Percentiles rank a stretch among this genome's conserved stretches.
phyloP scores from a whole-genome alignment of 2,888 invertebrate genomes.

The Calameuta idolon region DNA sequence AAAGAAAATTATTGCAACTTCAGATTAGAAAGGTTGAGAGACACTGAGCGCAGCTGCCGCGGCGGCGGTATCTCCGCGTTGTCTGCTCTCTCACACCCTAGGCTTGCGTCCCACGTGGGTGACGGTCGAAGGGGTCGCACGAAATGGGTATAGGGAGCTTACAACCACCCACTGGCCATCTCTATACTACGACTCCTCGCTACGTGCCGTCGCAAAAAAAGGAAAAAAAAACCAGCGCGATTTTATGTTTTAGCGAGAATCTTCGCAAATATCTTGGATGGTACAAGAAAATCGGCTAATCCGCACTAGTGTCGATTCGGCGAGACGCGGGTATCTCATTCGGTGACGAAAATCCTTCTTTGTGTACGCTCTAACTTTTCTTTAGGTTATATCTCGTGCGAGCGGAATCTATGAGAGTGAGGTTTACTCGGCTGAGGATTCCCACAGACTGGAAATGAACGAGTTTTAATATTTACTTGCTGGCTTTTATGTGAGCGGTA shows the following conservation, averaged over 20 bases:
- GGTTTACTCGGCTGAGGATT: not conserved
- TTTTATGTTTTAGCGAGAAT: not conserved
- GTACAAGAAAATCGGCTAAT: not conserved
- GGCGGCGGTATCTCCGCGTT: slow-evolving; percentile 60
- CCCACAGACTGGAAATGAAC: not conserved
- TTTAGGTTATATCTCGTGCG: not conserved
- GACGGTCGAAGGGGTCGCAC: slow-evolving; percentile 65
- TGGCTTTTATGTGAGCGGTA: not conserved
- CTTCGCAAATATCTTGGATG: not conserved
- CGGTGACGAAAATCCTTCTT: not conserved
- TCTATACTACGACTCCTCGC: slow-evolving; percentile 9
- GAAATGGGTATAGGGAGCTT: slow-evolving; percentile 43
- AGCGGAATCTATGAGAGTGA: not conserved
- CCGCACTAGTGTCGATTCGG: not conserved
- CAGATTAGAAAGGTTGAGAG: slow-evolving; percentile 45
- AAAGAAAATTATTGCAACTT: not conserved
- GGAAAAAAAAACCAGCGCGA: slow-evolving; percentile 7
- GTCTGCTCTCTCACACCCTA: slow-evolving; percentile 63
- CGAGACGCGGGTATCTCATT: not conserved
- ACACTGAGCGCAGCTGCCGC: slow-evolving; percentile 64
- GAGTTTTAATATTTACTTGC: not conserved
- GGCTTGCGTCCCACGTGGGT: slow-evolving; percentile 63
- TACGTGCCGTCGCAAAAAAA: slow-evolving; percentile 3
- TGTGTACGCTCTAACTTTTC: not conserved
- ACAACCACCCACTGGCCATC: slow-evolving; percentile 57